phyloP scores from a whole-genome alignment of 2,797 vertebrate species.

The Rhabdomys pumilio region DNA sequence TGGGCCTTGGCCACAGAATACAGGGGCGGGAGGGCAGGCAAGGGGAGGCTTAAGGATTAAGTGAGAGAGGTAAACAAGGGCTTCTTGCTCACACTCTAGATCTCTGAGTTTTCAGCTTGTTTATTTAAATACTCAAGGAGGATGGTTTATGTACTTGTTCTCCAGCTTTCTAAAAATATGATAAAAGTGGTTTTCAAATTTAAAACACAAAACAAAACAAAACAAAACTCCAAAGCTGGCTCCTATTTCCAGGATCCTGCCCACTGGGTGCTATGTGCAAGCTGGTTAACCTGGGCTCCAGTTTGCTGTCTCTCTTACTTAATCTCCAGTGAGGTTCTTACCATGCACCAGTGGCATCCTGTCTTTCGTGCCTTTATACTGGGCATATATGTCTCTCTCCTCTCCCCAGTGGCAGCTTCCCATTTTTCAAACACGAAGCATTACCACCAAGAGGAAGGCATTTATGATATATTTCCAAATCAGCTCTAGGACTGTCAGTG shows the following conservation, averaged over 20 bases:
- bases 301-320: neutral
- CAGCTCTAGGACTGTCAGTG: neutral
- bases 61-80: slow-evolving; percentile 65
- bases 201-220: neutral
- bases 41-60: slow-evolving; percentile 73
- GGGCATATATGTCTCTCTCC: rapidly evolving
- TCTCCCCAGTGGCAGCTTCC: neutral
- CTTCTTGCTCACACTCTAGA: slow-evolving; percentile 60
- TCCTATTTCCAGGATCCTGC: neutral
- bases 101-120: slow-evolving; percentile 55
- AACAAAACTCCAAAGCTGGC: neutral
- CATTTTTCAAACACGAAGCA: neutral
- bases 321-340: neutral
- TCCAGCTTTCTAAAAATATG: slow-evolving; percentile 45
- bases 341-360: neutral
- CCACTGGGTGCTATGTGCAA: neutral
- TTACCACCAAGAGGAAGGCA: neutral
- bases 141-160: slow-evolving; percentile 22
- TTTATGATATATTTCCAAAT: slow-evolving; percentile 17
- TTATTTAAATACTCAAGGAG: slow-evolving; percentile 15
- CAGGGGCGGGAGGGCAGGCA: neutral
- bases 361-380: neutral
- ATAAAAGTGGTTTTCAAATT: neutral
- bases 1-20: slow-evolving; percentile 49
- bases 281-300: neutral